Evolutionary conservation across 2,113 vertebrate genomes (phyloP).

Genomic region (crab-eating macaque (Macaca fascicularis)): T2T-MFA8v1.1 NC_088379.1:164054001-164054500

Average conservation of each 20-base stretch:
- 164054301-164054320: not conserved
- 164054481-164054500: not conserved
- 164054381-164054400: not conserved
- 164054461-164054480: not conserved
- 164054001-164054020: not conserved
- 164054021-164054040: constrained; percentile 1
- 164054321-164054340: not conserved
- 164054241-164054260: not conserved
- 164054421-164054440: not conserved
- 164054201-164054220: not conserved
- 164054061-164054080: not conserved
- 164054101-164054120: constrained; percentile 2
- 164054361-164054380: not conserved
- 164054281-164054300: not conserved
- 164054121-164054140: not conserved
- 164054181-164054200: not conserved
- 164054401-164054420: not conserved
- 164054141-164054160: not conserved
- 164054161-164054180: not conserved
- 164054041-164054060: not conserved
- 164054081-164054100: not conserved
- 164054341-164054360: not conserved
- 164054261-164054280: not conserved
- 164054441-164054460: not conserved
- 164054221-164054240: not conserved